Conservation (phyloP, 2,888 invertebrate species). For the Luperina testacea region DNA sequence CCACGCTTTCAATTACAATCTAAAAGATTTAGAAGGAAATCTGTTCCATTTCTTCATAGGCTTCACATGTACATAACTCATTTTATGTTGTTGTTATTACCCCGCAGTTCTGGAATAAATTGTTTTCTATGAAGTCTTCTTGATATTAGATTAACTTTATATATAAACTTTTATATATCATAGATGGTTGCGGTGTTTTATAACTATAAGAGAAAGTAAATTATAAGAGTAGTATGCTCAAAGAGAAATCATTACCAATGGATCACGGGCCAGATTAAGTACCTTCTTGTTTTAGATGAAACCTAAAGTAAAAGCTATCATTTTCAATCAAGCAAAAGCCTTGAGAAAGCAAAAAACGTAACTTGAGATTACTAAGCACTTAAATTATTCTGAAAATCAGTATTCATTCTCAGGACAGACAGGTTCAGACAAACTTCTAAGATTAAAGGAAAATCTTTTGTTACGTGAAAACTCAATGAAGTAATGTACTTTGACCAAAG, state of each 20-base stretch:
- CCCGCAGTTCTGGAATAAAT: neutral
- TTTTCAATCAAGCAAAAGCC: slow-evolving; percentile 1
- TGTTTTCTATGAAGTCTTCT: neutral
- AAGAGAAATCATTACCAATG: neutral
- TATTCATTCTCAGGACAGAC: slow-evolving; percentile 6
- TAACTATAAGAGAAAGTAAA: neutral
- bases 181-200: neutral
- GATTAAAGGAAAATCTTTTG: slow-evolving; percentile 33
- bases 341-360: slow-evolving; percentile 7
- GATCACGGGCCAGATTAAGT: neutral
- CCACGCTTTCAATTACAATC: neutral
- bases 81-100: neutral
- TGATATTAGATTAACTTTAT: too few relatives aligned
- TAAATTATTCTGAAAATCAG: slow-evolving; percentile 5
- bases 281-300: neutral
- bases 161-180: neutral
- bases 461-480: slow-evolving; percentile 36
- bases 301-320: slow-evolving; percentile 1
- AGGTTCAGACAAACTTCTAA: slow-evolving; percentile 17
- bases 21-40: neutral
- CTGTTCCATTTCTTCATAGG: neutral
- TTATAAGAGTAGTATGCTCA: neutral
- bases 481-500: slow-evolving; percentile 44
- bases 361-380: neutral
- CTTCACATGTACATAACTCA: neutral